A percentile compares a stretch with the other conserved stretches of the same genome.
Conservation (phyloP, 1,140 invertebrate species). For the Scaptomyza graminum region DNA sequence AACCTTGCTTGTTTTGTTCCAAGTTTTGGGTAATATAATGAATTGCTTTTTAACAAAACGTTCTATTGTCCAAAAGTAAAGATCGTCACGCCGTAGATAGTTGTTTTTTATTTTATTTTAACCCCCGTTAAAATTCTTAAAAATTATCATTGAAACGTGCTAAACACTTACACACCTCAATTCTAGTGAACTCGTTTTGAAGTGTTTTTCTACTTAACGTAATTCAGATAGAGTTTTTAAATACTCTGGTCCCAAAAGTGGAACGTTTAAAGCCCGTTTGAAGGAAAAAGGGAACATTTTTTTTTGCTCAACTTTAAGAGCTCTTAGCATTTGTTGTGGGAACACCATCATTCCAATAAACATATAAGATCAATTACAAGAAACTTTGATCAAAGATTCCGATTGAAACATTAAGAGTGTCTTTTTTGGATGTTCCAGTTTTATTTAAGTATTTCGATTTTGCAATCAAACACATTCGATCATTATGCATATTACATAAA, state of each 20-base stretch:
- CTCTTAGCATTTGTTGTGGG: too few species aligned
- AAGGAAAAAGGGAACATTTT: too few species aligned
- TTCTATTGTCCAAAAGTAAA: neutral
- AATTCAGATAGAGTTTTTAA: too few species aligned
- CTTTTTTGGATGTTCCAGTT: neutral
- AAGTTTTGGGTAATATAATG: neutral
- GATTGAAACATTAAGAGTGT: too few species aligned
- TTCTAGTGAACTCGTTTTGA: too few species aligned
- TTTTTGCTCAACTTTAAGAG: too few species aligned
- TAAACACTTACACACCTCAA: neutral
- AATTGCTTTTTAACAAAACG: neutral
- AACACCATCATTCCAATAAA: too few species aligned
- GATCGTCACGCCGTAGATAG: neutral
- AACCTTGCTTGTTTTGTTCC: neutral
- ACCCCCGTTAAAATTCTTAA: neutral
- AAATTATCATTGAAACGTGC: conserved; percentile 7
- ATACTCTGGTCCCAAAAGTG: too few species aligned
- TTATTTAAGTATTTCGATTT: conserved; percentile 3
- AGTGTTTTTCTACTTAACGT: too few species aligned
- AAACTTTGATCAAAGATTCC: too few species aligned
- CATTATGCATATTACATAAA: neutral
- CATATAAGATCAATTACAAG: too few species aligned
- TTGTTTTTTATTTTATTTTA: neutral
- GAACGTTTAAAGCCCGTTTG: too few species aligned
- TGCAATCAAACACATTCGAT: neutral